Evolutionary conservation across 1,140 invertebrate genomes (phyloP).

Genomic region (Homalodisca vitripennis): DNA sequence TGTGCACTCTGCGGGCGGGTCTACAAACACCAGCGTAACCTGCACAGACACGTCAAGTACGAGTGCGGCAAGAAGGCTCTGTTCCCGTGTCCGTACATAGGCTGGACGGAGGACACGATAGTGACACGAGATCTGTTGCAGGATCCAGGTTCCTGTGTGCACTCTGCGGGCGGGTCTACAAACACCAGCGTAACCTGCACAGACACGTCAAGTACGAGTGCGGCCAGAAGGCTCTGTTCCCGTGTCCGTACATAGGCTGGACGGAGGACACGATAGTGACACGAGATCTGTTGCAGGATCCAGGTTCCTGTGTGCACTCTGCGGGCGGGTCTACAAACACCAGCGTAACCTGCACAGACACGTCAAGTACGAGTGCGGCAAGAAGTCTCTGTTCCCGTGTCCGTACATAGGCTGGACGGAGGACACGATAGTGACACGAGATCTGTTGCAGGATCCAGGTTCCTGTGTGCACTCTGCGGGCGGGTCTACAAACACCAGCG

Average conservation of each 20-base stretch:
- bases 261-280: too few species aligned
- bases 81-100: constrained; percentile 37
- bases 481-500: constrained; percentile 23
- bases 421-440: too few species aligned
- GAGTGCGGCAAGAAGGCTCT: constrained; percentile 31
- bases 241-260: too few species aligned
- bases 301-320: constrained; percentile 28
- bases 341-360: constrained; percentile 14
- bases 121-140: not conserved
- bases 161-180: constrained; percentile 32
- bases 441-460: not conserved
- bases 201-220: constrained; percentile 20
- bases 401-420: constrained; percentile 30
- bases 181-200: constrained; percentile 11
- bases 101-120: too few species aligned
- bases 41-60: constrained; percentile 6
- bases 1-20: constrained; percentile 34
- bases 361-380: constrained; percentile 22
- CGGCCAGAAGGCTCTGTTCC: constrained; percentile 26
- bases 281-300: not conserved
- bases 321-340: constrained; percentile 30
- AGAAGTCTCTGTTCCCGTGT: constrained; percentile 25
- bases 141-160: constrained; percentile 18
- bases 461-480: constrained; percentile 31
- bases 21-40: constrained; percentile 26